Conservation (phyloP, 1,140 invertebrate genomes). For the Phymorhynchus buccinoides region DNA sequence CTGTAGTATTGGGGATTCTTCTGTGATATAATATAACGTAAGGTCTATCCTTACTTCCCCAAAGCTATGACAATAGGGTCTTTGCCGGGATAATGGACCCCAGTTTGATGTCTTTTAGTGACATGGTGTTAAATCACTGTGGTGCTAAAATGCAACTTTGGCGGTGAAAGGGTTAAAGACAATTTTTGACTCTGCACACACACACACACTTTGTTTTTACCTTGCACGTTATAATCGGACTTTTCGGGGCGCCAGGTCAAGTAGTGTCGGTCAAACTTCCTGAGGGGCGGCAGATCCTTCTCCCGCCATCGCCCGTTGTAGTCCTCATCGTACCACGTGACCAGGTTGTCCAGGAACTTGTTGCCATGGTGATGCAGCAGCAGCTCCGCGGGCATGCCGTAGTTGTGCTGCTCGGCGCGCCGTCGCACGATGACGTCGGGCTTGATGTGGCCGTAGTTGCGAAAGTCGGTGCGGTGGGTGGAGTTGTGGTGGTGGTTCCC, state of each 20-base stretch:
- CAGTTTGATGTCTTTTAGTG: no score
- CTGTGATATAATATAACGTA: no score
- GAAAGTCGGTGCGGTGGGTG: constrained; percentile 65
- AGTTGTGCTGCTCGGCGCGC: constrained; percentile 55
- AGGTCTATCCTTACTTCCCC: no score
- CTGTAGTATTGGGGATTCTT: no score
- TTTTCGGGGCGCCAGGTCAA: constrained; percentile 66
- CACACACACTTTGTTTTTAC: no score
- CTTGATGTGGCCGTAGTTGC: constrained; percentile 50
- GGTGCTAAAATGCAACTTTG: no score
- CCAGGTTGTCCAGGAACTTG: constrained; percentile 64
- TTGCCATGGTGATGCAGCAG: constrained; percentile 67
- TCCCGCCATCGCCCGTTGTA: constrained; percentile 66
- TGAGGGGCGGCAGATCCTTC: constrained; percentile 57
- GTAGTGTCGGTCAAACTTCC: constrained; percentile 63
- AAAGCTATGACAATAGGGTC: no score
- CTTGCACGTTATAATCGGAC: constrained; percentile 64
- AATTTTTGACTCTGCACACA: no score
- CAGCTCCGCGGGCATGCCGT: constrained; percentile 59
- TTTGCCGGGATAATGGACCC: no score
- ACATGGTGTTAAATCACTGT: no score
- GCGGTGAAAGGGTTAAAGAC: no score
- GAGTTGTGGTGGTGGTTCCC: constrained; percentile 59
- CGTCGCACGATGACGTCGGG: constrained; percentile 64
- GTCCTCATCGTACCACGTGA: constrained; percentile 70